Evolutionary conservation across 1,140 invertebrate species (phyloP), one percentile per base, ranked within the genome.

Genomic region (Aphaenogaster floridana): DNA sequence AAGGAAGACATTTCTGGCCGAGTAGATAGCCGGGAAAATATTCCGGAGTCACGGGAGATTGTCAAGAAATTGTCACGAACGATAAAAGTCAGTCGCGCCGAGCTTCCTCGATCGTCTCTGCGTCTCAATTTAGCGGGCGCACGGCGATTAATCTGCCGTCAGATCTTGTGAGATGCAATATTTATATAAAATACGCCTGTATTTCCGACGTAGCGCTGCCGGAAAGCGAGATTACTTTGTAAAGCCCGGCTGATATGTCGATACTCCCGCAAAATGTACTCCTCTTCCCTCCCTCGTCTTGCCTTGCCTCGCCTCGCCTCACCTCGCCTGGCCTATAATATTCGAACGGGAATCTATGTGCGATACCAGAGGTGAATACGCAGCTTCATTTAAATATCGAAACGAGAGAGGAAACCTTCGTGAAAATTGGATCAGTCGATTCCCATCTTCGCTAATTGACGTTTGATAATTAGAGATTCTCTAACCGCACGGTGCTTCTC

Each of bases 191-290:
- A 34, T 28, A 81, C 45, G 36, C n/a, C 50, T 42, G 8, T 54
- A 68, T 39, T 69, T 39, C 36, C 45, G 45, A 66, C 28, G 28
- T 34, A 66, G 6, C 72, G 39, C 42, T 77, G 36, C 45, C n/a
- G 50, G 66, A 45, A 71, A 45, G 64, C 63, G 64, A 69, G 64
- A 71, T 81, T 81, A 71, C 66, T 71, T 81, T 81, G 50, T 59
- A 69, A 69, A 69, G 50, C 52, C 21, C 52, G 39, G 66, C 52
- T 81, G 79, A 81, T 45, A 81, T 45, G 54, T 81, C 79, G 79
- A 81, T 81, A 81, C 34, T 69, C 78, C 36, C 59, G 79, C 21
- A n/a, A 54, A 81, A 59, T 21, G 15, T 54, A 54, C 28, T 4
- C 8, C 9, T 11, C 9, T 21, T 4, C 28, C 54, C 6, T 36